Base-by-base conservation (phyloP, 2,797 vertebrate genomes). In the Urocyon cinereoargenteus region DNA sequence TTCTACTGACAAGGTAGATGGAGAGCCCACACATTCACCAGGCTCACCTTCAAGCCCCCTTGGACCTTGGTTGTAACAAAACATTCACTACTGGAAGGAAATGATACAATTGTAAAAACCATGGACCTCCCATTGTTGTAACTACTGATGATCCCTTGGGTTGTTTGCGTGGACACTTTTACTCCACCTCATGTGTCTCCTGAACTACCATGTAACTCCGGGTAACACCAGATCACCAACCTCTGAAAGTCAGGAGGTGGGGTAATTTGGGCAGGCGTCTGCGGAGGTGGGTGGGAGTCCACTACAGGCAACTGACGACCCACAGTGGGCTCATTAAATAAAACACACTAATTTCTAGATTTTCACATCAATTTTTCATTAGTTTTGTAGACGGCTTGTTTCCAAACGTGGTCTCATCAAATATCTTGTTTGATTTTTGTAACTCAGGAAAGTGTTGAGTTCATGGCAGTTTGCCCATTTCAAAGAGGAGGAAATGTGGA, bases 391-490 rank as follows among this genome's bases (percentile, higher is more conserved):
- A 86, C 8, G 6, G 14, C 3, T 11, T 11, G 5, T 31, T 95
- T 94, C 31, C 57, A 82, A 68, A 70, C 14, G 36, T 1, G 1
- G 12, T 7, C 24, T 75, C 40, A 55, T 31, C 26, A 31, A n/a
- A 75, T 15, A 86, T 21, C 77, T 16, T 53, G 68, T 78, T 79
- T 40, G 62, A 70, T 72, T 93, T 92, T 89, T 78, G 86, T n/a
- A 91, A 61, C 15, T 62, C 16, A 0, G 40, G 51, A 78, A 49
- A 75, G 62, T 4, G 3, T 22, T 53, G 18, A 82, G 13, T 11
- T 55, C 4, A 57, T 26, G 24, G 2, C 22, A 6, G 0, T 91
- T 81, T 66, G 28, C 7, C 86, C 51, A 34, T 78, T 94, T 53
- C 31, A 31, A 57, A 86, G 36, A 62, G n/a, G 59, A 86, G 40